These are phyloP conservation scores for Drosophila tripunctata DNA, from an alignment of 2,888 invertebrate genomes.

Conservation along the genomic window DNA sequence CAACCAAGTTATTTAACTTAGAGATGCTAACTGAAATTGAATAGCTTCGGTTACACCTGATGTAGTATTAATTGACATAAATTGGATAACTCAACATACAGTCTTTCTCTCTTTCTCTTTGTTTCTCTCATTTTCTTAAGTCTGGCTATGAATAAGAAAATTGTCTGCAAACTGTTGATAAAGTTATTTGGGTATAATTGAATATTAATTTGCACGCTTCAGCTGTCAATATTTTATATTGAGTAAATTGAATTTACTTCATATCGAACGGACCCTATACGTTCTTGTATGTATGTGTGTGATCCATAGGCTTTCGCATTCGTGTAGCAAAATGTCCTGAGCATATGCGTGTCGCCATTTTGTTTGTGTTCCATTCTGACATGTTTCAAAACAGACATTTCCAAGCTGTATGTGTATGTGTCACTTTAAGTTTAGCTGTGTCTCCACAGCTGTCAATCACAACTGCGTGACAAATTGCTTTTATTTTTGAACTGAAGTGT, in stretches of 20 bases:
- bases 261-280: background rate
- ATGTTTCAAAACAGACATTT: too few species aligned
- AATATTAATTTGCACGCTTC: slow-evolving; percentile 68
- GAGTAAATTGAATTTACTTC: slow-evolving; percentile 36
- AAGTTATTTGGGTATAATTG: slow-evolving; percentile 62
- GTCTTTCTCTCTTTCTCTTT: background rate
- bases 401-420: slow-evolving; percentile 14
- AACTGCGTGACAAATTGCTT: slow-evolving; percentile 77
- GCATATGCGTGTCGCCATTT: slow-evolving; percentile 53
- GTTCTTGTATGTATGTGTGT: background rate
- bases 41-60: background rate
- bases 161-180: slow-evolving; percentile 22
- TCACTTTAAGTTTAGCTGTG: slow-evolving; percentile 46
- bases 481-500: slow-evolving; percentile 70
- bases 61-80: slow-evolving; percentile 30
- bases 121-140: background rate
- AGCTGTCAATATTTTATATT: slow-evolving; percentile 28
- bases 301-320: slow-evolving; percentile 16
- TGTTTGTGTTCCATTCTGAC: slow-evolving; percentile 56
- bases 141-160: background rate
- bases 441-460: slow-evolving; percentile 74
- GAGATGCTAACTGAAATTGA: background rate
- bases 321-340: slow-evolving; percentile 6
- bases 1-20: too few species aligned
- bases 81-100: slow-evolving; percentile 1